A percentile compares a stretch with the other conserved stretches of the same genome.
Conservation (phyloP, 2,888 invertebrate genomes). For the Leuctra nigra region DNA sequence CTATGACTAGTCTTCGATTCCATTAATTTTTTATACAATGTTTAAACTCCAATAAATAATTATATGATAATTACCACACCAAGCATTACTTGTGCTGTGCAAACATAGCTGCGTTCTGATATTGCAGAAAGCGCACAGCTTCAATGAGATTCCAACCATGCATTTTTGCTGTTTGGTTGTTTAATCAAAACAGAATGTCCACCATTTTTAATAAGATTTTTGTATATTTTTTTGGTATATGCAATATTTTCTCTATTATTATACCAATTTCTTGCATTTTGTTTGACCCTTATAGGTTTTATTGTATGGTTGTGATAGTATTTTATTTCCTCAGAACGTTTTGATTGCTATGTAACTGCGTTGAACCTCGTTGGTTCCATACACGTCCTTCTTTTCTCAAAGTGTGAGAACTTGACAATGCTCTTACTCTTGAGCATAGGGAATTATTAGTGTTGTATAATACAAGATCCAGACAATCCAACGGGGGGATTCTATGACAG, state of each 20-base stretch:
- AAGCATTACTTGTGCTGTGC: neutral
- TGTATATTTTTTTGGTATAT: neutral
- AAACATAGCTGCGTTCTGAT: too few species aligned
- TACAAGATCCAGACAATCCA: slow-evolving; percentile 13
- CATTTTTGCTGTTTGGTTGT: neutral
- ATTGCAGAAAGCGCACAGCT: too few species aligned
- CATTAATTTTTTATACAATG: slow-evolving; percentile 24
- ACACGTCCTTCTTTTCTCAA: slow-evolving; percentile 30
- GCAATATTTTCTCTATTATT: neutral
- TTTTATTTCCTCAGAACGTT: slow-evolving; percentile 25
- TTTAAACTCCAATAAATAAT: slow-evolving; percentile 10
- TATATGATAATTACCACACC: neutral
- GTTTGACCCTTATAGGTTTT: slow-evolving; percentile 23
- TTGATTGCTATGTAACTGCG: slow-evolving; percentile 18
- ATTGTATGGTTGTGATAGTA: slow-evolving; percentile 28
- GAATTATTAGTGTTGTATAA: too few species aligned
- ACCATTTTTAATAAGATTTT: neutral
- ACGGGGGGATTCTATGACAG: slow-evolving; percentile 20
- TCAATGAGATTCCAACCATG: neutral
- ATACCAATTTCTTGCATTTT: slow-evolving; percentile 20
- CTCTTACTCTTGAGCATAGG: too few species aligned
- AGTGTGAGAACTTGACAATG: too few species aligned
- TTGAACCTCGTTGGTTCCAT: slow-evolving; percentile 21
- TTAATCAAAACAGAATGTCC: neutral
- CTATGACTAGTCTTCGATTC: slow-evolving; percentile 27